phyloP scores from a whole-genome alignment of 2,797 vertebrate species.

The Anisognathus igniventris region DNA sequence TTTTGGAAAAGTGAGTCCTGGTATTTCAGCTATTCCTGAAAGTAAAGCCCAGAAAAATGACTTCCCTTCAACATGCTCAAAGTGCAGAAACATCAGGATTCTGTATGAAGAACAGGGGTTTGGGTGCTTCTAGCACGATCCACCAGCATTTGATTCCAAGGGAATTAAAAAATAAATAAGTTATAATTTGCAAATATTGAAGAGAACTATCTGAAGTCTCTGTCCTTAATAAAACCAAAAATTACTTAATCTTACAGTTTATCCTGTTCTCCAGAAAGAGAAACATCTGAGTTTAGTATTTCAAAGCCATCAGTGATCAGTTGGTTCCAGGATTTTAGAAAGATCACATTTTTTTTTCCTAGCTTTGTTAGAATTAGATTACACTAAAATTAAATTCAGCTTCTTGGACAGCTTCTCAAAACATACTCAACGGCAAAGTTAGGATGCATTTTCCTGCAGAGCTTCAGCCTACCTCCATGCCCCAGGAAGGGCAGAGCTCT shows the following conservation, averaged over 20 bases:
- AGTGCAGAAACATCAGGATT: neutral
- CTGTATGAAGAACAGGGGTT: accelerated
- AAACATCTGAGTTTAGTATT: neutral
- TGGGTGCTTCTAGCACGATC: neutral
- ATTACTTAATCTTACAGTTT: neutral
- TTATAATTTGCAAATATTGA: neutral
- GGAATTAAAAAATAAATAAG: neutral
- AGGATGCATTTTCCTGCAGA: neutral
- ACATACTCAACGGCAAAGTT: neutral
- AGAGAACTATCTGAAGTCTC: neutral
- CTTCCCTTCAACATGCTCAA: neutral
- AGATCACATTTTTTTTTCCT: accelerated
- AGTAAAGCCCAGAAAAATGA: neutral
- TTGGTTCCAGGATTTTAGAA: neutral
- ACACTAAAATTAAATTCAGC: neutral
- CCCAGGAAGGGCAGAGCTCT: neutral
- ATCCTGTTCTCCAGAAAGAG: neutral
- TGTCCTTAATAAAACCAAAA: neutral
- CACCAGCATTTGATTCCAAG: neutral
- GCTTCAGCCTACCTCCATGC: neutral
- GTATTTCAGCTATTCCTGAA: neutral
- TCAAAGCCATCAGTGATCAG: neutral
- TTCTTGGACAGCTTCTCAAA: neutral
- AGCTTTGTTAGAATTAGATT: neutral
- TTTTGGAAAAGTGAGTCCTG: neutral